Conservation (phyloP, 2,797 vertebrate species). For the Lepus townsendii region DNA sequence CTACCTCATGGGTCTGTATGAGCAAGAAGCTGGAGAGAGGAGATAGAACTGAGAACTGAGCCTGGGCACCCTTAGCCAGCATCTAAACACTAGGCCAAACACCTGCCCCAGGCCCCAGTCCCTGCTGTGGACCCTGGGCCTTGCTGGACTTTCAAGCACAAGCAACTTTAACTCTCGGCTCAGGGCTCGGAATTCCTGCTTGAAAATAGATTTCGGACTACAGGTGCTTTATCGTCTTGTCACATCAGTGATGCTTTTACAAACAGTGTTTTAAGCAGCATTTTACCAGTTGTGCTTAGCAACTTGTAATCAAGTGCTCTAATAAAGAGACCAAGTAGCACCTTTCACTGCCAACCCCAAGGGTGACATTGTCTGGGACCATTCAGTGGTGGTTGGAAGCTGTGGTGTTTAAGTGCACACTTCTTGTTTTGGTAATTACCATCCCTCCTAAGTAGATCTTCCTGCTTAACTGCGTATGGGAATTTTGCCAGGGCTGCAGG, state of each 20-base stretch:
- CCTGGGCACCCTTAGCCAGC: no score
- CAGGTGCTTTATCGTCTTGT: background rate
- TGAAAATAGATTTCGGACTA: background rate
- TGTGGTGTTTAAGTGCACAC: background rate
- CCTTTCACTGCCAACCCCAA: background rate
- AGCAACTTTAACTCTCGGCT: background rate
- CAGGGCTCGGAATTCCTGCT: background rate
- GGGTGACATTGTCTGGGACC: background rate
- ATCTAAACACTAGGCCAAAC: no score
- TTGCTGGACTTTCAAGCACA: background rate
- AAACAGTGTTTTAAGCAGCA: background rate
- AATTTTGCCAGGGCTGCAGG: background rate
- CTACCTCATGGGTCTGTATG: no score
- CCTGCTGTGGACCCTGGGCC: background rate
- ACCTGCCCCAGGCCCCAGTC: background rate
- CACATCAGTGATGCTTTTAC: background rate
- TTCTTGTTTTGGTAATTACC: background rate
- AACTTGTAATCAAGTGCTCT: background rate
- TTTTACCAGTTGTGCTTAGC: background rate
- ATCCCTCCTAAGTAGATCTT: background rate
- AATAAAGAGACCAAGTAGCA: background rate
- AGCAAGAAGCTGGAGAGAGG: no score
- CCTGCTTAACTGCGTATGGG: background rate
- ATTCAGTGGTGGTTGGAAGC: background rate
- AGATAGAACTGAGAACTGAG: no score